Evolutionary conservation across 2,113 vertebrate species (phyloP).

Genomic region (Muntiacus muntjak): DNA sequence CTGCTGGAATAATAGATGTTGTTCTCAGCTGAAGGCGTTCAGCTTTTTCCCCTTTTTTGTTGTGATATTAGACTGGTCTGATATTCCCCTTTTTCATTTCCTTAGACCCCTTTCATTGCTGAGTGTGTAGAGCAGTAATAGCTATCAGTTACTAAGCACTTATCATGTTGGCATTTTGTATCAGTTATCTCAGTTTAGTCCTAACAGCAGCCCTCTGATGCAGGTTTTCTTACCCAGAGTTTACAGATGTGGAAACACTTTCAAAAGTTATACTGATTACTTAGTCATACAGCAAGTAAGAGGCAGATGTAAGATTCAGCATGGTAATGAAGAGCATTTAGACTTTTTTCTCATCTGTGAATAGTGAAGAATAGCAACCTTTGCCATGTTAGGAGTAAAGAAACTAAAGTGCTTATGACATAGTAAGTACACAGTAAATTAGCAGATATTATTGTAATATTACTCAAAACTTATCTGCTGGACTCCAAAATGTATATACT

Average conservation of each 20-base stretch:
- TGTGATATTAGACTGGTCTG: background rate
- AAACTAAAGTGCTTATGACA: background rate
- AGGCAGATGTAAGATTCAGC: background rate
- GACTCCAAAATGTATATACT: background rate
- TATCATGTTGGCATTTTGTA: slow-evolving; percentile 3
- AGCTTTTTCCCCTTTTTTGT: background rate
- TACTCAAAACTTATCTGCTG: background rate
- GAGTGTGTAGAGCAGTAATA: background rate
- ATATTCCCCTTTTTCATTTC: background rate
- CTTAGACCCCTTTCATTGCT: background rate
- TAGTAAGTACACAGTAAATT: background rate
- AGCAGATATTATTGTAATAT: background rate
- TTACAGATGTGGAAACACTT: background rate
- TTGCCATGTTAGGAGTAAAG: background rate
- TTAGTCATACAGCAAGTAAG: background rate
- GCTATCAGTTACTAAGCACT: background rate
- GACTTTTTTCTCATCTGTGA: background rate
- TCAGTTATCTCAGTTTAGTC: background rate
- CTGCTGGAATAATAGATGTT: background rate
- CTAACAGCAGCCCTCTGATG: background rate
- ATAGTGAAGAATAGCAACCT: background rate
- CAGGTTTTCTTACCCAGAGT: background rate
- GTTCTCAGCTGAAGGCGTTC: background rate
- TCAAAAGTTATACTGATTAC: slow-evolving; percentile 4
- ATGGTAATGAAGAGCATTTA: background rate